A percentile compares a stretch with the other conserved stretches of the same genome.
Conservation (phyloP, 2,113 vertebrate genomes). For the Perca schrenkii region DNA sequence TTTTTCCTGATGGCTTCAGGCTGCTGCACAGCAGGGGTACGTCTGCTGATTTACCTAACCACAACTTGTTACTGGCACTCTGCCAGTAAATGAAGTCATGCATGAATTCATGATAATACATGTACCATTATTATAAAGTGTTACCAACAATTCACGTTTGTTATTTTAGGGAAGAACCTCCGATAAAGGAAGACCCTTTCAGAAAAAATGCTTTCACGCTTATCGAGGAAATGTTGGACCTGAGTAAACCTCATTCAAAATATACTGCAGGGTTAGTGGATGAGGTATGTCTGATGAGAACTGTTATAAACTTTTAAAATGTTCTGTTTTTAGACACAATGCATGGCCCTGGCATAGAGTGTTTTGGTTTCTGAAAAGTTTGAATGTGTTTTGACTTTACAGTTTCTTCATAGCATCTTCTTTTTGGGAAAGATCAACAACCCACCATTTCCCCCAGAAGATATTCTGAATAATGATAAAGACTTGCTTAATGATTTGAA, state of each 20-base stretch:
- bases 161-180: too few relatives aligned
- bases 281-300: conserved; percentile 37
- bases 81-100: background rate
- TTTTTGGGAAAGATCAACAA: background rate
- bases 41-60: background rate
- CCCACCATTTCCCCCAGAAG: fast-evolving
- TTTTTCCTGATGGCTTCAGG: background rate
- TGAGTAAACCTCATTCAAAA: fast-evolving
- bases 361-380: background rate
- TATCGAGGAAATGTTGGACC: too few relatives aligned
- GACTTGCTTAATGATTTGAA: fast-evolving
- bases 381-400: background rate
- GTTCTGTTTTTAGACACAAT: background rate
- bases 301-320: background rate
- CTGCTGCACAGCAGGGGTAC: background rate
- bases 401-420: conserved; percentile 59
- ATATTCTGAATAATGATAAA: fast-evolving
- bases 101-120: too few relatives aligned
- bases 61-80: background rate
- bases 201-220: too few relatives aligned
- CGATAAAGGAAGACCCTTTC: too few relatives aligned
- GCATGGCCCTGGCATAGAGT: too few relatives aligned
- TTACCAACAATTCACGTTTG: too few relatives aligned
- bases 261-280: conserved; percentile 5
- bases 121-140: too few relatives aligned